Base-by-base conservation (phyloP, 2,797 vertebrate species). In the Lagodon rhomboides region DNA sequence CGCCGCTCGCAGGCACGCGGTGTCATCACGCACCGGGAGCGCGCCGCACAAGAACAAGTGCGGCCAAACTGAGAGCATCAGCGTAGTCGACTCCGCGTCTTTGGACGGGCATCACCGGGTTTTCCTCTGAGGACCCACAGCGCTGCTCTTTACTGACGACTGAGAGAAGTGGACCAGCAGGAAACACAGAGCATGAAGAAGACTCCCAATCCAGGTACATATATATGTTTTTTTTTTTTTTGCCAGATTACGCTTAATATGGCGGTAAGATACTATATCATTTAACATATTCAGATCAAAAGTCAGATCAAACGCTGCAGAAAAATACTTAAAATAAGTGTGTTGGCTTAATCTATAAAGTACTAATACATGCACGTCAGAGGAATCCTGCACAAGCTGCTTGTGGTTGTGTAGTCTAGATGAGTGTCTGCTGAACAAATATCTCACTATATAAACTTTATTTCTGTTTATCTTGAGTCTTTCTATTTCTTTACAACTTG, bases 151-250 rank as follows among this genome's bases (percentile, higher is more conserved):
- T 8, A 62, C 60, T 17, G 49, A 77, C 80, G 56, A 62, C 70
- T n/a, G 60, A 69, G 38, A n/a, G 43, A 80, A 25, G 76, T n/a
- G 51, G 30, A 73, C 12, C 75, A 68, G 22, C 73, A 41, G 16
- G 22, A 64, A 64, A 75, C 11, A n/a, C 78, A 46, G 73, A 91
- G 70, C 73, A 94, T 94, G 93, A 94, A 92, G 88, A 94, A 92
- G 79, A 92, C 85, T 72, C 63, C 87, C 1, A 93, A 91, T 68
- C 34, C 93, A 76, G 93, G 93, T 94, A 90, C 55, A 68, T n/a
- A 18, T 22, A 68, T 18, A 18, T 22, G 2, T 22, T 16, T 51
- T 8, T 8, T 8, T 9, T 3, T 38, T 38, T 38, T 38, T 38
- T 30, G 17, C 3, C 18, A 17, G 5, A 25, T 13, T 41, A 11